These are phyloP conservation scores for Falco punctatus DNA, from an alignment of 2,113 vertebrate genomes.

Conservation along the genomic window DNA sequence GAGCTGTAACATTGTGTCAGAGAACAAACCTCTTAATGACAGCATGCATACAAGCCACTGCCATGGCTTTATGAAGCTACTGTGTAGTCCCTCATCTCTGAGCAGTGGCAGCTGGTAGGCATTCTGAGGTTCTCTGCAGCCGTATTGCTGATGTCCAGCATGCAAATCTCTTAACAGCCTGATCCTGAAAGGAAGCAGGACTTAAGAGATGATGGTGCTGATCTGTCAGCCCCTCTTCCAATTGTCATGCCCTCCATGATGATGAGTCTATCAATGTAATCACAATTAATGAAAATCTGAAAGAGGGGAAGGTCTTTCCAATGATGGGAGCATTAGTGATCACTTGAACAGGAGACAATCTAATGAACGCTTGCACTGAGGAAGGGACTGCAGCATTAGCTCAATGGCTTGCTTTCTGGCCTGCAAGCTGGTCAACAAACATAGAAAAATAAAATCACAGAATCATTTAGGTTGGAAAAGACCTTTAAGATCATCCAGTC, in stretches of 20 bases:
- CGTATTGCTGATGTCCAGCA: not conserved
- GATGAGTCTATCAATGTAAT: not conserved
- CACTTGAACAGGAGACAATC: too few relatives aligned
- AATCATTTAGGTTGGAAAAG: too few relatives aligned
- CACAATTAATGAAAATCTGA: not conserved
- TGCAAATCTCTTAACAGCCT: not conserved
- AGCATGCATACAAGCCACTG: too few relatives aligned
- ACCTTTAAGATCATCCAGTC: too few relatives aligned
- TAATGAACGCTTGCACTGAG: too few relatives aligned
- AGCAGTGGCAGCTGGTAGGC: not conserved
- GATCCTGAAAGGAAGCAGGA: not conserved
- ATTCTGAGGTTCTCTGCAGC: not conserved
- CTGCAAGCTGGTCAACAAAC: not conserved
- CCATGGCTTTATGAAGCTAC: not conserved
- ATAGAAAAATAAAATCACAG: too few relatives aligned
- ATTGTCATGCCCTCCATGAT: not conserved
- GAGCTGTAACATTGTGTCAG: not conserved
- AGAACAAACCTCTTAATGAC: not conserved
- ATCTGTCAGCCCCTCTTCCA: not conserved
- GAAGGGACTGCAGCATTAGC: not conserved
- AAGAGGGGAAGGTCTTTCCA: not conserved
- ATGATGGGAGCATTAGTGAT: not conserved
- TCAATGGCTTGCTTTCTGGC: not conserved
- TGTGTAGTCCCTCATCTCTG: accelerated
- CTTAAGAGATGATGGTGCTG: not conserved